A percentile compares a stretch with the other conserved stretches of the same genome.
phyloP scores from a whole-genome alignment of 2,888 invertebrate species.

The Cryptus armator region DNA sequence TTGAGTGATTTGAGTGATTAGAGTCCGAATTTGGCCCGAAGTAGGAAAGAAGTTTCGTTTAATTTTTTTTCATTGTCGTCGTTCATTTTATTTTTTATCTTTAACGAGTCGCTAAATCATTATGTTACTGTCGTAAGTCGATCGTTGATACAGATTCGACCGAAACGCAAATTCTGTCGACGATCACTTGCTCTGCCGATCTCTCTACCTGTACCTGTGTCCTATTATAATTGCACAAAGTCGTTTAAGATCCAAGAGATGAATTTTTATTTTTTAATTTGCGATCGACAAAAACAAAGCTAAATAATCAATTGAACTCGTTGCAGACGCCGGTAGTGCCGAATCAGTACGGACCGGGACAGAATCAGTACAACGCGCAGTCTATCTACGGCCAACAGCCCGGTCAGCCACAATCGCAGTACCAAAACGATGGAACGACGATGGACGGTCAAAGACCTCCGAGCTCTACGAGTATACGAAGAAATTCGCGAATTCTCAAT shows the following conservation, averaged over 20 bases:
- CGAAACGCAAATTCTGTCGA: slow-evolving; percentile 27
- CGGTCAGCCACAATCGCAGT: slow-evolving; percentile 78
- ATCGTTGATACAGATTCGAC: slow-evolving; percentile 33
- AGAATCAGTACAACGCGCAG: slow-evolving; percentile 80
- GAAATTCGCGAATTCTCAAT: slow-evolving; percentile 82
- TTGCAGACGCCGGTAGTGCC: slow-evolving; percentile 72
- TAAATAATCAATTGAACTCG: background rate
- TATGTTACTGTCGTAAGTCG: background rate
- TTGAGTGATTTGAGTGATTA: slow-evolving; percentile 27
- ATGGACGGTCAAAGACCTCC: slow-evolving; percentile 78
- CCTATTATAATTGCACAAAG: background rate
- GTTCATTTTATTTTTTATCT: background rate
- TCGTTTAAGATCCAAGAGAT: background rate
- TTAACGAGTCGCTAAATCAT: background rate
- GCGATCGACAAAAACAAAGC: background rate
- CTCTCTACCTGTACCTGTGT: background rate
- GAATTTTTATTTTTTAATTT: background rate
- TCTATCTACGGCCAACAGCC: slow-evolving; percentile 75
- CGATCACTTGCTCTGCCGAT: slow-evolving; percentile 2
- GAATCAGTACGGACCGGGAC: slow-evolving; percentile 79
- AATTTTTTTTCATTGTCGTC: background rate
- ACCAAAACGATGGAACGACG: slow-evolving; percentile 77
- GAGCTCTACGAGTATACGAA: slow-evolving; percentile 82
- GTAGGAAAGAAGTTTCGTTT: slow-evolving; percentile 18
- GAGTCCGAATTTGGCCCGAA: slow-evolving; percentile 21